These are phyloP conservation scores for Drosophila murphyi DNA, from an alignment of 1,140 invertebrate species.

Conservation along the genomic window DNA sequence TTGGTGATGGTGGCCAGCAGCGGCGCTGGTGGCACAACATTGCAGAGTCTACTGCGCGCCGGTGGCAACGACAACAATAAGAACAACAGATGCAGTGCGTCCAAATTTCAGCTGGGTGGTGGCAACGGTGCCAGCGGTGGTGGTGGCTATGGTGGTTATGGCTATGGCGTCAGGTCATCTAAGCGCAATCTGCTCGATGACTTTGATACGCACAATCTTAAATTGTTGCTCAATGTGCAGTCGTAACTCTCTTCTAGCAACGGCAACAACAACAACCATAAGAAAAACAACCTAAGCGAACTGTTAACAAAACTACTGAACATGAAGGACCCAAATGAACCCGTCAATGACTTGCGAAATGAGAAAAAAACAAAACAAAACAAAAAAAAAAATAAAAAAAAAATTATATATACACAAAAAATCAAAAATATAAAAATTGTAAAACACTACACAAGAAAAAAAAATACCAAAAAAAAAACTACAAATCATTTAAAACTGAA, in stretches of 20 bases:
- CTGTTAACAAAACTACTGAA: constrained; percentile 39
- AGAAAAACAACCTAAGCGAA: constrained; percentile 17
- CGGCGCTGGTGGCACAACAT: constrained; percentile 53
- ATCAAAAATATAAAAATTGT: constrained; percentile 73
- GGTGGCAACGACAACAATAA: not conserved
- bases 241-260: constrained; percentile 80
- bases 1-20: constrained; percentile 57
- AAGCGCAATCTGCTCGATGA: constrained; percentile 83
- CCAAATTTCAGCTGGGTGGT: constrained; percentile 28
- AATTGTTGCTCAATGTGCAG: constrained; percentile 86
- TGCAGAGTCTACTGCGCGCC: constrained; percentile 62
- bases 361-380: constrained; percentile 58
- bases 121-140: not conserved
- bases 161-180: constrained; percentile 66
- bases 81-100: constrained; percentile 28
- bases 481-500: constrained; percentile 71
- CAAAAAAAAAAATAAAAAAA: constrained; percentile 21
- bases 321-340: constrained; percentile 62
- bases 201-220: constrained; percentile 85
- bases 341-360: constrained; percentile 62
- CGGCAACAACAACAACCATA: constrained; percentile 29
- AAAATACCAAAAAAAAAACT: constrained; percentile 47
- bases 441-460: constrained; percentile 53
- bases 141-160: constrained; percentile 3
- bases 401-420: constrained; percentile 47